Evolutionary conservation across 2,113 vertebrate genomes (phyloP).

Genomic region (Physeter macrocephalus): DNA sequence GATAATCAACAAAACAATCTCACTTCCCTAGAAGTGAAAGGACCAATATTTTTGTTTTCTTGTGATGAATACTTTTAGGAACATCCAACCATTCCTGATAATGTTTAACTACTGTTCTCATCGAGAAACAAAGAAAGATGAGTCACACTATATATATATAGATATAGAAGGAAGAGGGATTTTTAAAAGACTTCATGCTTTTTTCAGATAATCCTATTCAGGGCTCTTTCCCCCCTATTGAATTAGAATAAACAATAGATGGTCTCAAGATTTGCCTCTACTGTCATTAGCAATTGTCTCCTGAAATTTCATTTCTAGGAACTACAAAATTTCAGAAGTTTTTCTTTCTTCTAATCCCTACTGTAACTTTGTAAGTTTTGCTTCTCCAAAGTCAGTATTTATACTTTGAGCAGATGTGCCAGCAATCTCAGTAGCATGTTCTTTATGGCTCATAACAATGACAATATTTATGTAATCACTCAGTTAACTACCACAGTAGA

Average conservation of each 20-base stretch:
- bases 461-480: slow-evolving; percentile 7
- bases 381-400: background rate
- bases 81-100: background rate
- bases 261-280: background rate
- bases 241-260: slow-evolving; percentile 28
- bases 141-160: background rate
- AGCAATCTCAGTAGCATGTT: background rate
- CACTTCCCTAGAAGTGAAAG: background rate
- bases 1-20: slow-evolving; percentile 12
- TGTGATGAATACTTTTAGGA: background rate
- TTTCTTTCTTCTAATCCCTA: slow-evolving; percentile 4
- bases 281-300: background rate
- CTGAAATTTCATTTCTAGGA: background rate
- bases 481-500: background rate
- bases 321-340: background rate
- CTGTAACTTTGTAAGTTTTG: background rate
- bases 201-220: background rate
- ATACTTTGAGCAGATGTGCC: background rate
- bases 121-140: background rate
- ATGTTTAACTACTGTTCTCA: background rate
- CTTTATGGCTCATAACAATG: background rate
- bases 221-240: background rate
- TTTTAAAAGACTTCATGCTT: slow-evolving; percentile 16
- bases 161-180: background rate
- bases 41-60: background rate